A percentile compares a stretch with the other conserved stretches of the same genome.
These are phyloP conservation scores for Chroicocephalus ridibundus DNA, from an alignment of 2,113 vertebrate genomes.

Conservation along the genomic window DNA sequence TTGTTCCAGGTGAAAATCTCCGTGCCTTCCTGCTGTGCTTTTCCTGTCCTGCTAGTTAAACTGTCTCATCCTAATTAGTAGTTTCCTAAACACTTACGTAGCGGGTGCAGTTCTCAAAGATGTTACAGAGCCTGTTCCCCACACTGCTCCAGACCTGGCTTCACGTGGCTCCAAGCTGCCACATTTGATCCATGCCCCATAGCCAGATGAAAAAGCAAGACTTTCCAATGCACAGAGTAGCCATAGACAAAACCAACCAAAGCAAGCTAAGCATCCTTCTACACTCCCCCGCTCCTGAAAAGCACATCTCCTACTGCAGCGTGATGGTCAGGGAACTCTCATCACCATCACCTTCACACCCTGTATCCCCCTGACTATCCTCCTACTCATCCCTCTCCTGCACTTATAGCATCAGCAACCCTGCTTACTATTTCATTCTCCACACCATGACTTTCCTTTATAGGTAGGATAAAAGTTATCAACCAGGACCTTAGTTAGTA, in stretches of 20 bases:
- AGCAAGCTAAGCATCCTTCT: neutral
- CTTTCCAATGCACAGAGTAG: neutral
- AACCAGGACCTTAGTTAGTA: neutral
- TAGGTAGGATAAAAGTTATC: neutral
- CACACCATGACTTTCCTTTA: neutral
- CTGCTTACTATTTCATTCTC: neutral
- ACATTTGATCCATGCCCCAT: neutral
- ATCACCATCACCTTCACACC: neutral
- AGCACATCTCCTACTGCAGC: neutral
- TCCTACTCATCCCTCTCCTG: neutral
- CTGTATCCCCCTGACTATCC: rapidly evolving
- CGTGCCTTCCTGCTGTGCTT: neutral
- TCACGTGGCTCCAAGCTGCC: neutral
- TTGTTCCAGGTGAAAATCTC: neutral
- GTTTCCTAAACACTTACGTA: neutral
- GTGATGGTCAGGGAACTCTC: neutral
- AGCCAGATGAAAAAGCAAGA: neutral
- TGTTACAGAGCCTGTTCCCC: neutral
- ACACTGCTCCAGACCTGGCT: neutral
- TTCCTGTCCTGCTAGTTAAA: slow-evolving; percentile 13
- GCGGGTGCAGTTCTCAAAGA: neutral
- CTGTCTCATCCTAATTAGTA: neutral
- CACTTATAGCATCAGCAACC: neutral
- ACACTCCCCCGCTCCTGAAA: neutral
- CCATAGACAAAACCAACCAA: neutral